These are phyloP conservation scores for Prunella himalayana DNA, from an alignment of 2,113 vertebrate species.

Conservation along the genomic window DNA sequence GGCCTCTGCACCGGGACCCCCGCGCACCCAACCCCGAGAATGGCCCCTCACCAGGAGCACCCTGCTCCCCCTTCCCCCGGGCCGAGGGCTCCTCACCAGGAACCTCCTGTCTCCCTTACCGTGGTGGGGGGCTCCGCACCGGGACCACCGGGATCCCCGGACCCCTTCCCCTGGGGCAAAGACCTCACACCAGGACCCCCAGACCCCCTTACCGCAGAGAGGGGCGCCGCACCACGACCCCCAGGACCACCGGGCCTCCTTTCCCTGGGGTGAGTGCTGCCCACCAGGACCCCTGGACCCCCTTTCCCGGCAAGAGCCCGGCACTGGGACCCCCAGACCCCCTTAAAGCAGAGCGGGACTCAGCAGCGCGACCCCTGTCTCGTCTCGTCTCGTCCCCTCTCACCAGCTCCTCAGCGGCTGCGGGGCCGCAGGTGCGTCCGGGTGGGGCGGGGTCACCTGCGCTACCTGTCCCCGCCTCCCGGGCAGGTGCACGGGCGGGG, in stretches of 20 bases:
- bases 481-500: not conserved
- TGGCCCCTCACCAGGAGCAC: not conserved
- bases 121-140: too few species aligned
- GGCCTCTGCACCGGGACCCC: not conserved
- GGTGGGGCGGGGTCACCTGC: not conserved
- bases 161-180: too few species aligned
- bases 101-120: fast-evolving
- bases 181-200: not conserved
- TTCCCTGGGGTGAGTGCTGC: too few species aligned
- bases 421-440: not conserved
- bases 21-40: too few species aligned
- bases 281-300: too few species aligned
- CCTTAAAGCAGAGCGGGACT: too few species aligned
- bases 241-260: not conserved
- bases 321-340: not conserved
- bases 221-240: not conserved
- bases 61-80: not conserved
- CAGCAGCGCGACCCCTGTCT: not conserved
- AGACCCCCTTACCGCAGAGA: not conserved
- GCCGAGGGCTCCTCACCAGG: not conserved
- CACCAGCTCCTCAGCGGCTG: not conserved
- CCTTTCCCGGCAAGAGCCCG: not conserved
- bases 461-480: not conserved
- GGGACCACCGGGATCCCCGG: too few species aligned
- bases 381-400: not conserved